Base-by-base conservation (phyloP, 2,888 invertebrate genomes). In the Tromatobia lineatoria region DNA sequence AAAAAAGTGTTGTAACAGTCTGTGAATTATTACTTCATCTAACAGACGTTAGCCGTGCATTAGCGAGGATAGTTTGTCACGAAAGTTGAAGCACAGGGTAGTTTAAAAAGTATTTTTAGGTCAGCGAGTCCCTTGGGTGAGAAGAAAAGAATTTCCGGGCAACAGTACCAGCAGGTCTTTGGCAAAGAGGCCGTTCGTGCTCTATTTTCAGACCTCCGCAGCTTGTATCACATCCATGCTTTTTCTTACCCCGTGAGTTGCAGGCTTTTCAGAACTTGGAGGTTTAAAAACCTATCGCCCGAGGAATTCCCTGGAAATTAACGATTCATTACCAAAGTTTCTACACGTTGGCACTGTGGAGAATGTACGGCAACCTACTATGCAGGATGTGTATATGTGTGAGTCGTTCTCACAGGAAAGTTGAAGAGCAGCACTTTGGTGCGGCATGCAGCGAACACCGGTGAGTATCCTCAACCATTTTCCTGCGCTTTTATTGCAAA, bases 281-380 rank as follows among this genome's bases (percentile, higher is more conserved):
- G 73, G 52, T 66, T 85, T 59, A 45, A 71, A 83, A 80, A 83
- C 74, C 71, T 80, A 75, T 83, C 64, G 79, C 61, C 45, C 70
- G 71, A 57, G 75, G 64, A 80, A 83, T 79, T 80, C 77, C 25
- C 66, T 45, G 74, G 67, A 80, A 85, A 85, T 85, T 85, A 83
- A 83, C 80, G 85, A 85, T 85, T 85, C 83, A 85, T 83, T 78
- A 80, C 75, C 52, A 67, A 85, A 85, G 70, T 85, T 83, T 81
- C 50, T 52, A 25, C 57, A 47, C 61, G 69, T 61, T 76, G 71
- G 66, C 71, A 66, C 54, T 59, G 25, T 71, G 38, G 8, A 13
- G 42, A 64, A 11, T 61, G 18, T 38, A 29, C 23, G 10, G 25
- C 13, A 61, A 29, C n/a, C 10, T 47, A 47, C 13, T 70, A 45